These are phyloP conservation scores for Zaprionus inermis DNA, from an alignment of 1,140 invertebrate genomes.

Conservation along the genomic window DNA sequence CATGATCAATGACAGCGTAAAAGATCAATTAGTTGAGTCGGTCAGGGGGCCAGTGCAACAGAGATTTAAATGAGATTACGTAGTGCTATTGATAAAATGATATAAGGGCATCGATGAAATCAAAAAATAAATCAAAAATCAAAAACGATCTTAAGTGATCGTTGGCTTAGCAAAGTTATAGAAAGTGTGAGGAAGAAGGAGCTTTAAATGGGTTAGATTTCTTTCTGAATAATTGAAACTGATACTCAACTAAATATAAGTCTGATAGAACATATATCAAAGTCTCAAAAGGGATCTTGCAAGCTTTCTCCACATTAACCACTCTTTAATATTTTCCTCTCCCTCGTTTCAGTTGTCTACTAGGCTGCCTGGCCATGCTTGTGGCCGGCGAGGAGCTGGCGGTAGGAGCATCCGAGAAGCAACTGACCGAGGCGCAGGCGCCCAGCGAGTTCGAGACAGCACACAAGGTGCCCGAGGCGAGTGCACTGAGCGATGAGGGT, in stretches of 20 bases:
- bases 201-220: too few relatives aligned
- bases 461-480: conserved; percentile 71
- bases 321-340: not conserved
- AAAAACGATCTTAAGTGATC: not conserved
- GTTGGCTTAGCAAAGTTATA: too few relatives aligned
- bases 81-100: not conserved
- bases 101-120: not conserved
- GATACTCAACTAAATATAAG: too few relatives aligned
- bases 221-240: too few relatives aligned
- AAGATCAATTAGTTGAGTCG: not conserved
- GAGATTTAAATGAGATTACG: not conserved
- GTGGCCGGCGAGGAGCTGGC: conserved; percentile 39
- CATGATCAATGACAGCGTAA: conserved; percentile 15
- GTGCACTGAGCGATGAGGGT: conserved; percentile 46
- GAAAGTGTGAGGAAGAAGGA: too few relatives aligned
- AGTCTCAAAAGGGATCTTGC: too few relatives aligned
- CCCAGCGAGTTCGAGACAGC: conserved; percentile 68
- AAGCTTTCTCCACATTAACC: too few relatives aligned
- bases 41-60: not conserved
- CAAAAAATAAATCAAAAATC: too few relatives aligned
- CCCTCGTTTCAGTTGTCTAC: conserved; percentile 44
- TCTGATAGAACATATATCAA: too few relatives aligned
- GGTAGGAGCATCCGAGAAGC: not conserved
- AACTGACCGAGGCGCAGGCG: conserved; percentile 1
- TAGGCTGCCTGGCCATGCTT: conserved; percentile 53